Evolutionary conservation across 2,888 invertebrate genomes (phyloP).

Genomic region (Nemoura dubitans): DNA sequence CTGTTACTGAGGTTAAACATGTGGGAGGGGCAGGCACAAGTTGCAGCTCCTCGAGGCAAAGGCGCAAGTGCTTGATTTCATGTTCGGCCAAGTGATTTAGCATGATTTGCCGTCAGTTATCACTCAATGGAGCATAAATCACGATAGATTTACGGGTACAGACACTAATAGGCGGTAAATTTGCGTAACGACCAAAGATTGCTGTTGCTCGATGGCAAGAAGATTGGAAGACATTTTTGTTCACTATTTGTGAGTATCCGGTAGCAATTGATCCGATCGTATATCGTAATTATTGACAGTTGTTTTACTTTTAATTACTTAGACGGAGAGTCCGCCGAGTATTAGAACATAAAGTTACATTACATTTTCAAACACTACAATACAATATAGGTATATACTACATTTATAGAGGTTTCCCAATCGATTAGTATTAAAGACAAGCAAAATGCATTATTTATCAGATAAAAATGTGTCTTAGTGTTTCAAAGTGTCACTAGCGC

Average conservation of each 20-base stretch:
- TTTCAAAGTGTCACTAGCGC: neutral
- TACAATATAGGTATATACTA: neutral
- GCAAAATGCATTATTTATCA: neutral
- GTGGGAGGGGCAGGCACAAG: neutral
- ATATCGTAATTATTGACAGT: neutral
- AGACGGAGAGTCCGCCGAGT: too few species aligned
- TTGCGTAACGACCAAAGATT: neutral
- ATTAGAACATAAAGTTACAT: neutral
- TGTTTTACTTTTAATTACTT: neutral
- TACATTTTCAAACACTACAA: neutral
- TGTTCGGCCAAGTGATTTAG: neutral
- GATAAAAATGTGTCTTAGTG: neutral
- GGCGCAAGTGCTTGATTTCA: constrained; percentile 26
- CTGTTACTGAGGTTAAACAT: constrained; percentile 29
- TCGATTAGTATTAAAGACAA: neutral
- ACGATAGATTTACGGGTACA: neutral
- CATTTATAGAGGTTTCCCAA: neutral
- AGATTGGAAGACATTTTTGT: neutral
- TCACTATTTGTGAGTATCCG: neutral
- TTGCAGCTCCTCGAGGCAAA: neutral
- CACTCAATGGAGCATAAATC: neutral
- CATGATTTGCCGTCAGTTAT: constrained; percentile 19
- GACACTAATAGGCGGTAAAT: neutral
- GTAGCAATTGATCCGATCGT: neutral
- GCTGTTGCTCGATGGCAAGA: neutral